Percentiles rank a stretch among this genome's conserved stretches.
phyloP scores from a whole-genome alignment of 2,888 invertebrate genomes.

The Pristionchus exspectatus region DNA sequence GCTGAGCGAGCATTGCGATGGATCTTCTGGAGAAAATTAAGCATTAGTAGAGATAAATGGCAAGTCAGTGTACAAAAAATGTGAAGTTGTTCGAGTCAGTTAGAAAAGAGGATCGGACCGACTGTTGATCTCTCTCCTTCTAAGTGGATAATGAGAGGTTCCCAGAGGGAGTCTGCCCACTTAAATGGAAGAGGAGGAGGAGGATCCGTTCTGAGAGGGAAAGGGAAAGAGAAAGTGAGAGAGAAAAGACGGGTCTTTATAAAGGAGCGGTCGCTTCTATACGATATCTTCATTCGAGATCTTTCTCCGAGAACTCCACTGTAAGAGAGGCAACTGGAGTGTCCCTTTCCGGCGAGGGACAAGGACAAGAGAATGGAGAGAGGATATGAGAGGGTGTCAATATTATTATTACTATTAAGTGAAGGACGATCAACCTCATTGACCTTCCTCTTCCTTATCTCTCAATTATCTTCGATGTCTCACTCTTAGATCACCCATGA shows the following conservation, averaged over 20 bases:
- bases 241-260: background rate
- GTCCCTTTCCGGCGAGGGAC: background rate
- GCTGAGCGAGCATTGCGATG: constrained; percentile 54
- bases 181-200: constrained; percentile 27
- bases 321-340: background rate
- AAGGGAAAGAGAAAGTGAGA: constrained; percentile 26
- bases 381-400: background rate
- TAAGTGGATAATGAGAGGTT: constrained; percentile 45
- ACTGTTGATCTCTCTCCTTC: background rate
- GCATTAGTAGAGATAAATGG: background rate
- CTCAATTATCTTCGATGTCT: background rate
- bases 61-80: background rate
- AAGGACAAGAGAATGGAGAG: background rate
- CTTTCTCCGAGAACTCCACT: constrained; percentile 17
- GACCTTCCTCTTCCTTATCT: constrained; percentile 38
- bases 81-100: background rate
- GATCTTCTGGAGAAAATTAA: background rate
- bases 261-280: background rate
- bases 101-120: background rate
- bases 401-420: constrained; percentile 31
- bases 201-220: constrained; percentile 18
- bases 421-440: background rate
- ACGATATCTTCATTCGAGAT: background rate
- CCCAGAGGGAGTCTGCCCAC: constrained; percentile 42
- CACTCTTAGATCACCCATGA: background rate